phyloP scores from a whole-genome alignment of 2,113 vertebrate genomes.

The Mustelus asterias region DNA sequence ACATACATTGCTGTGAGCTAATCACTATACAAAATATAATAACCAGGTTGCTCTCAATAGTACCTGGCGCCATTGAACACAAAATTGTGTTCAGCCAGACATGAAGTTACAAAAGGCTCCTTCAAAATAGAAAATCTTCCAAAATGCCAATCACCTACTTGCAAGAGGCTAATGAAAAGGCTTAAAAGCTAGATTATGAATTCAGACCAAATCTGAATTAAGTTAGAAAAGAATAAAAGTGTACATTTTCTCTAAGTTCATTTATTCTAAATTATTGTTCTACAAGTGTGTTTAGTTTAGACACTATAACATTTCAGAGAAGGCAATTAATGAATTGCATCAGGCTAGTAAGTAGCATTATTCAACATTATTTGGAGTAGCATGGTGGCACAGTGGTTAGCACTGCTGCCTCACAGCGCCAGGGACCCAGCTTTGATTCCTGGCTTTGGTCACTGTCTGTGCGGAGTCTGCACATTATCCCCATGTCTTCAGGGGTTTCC shows the following conservation, averaged over 20 bases:
- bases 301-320: background rate
- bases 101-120: background rate
- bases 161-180: background rate
- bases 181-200: background rate
- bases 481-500: no score
- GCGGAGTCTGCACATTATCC: no score
- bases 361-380: background rate
- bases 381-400: no score
- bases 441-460: no score
- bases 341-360: background rate
- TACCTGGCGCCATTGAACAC: background rate
- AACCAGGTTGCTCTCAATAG: background rate
- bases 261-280: background rate
- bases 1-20: no score
- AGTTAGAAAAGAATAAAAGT: background rate
- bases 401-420: no score
- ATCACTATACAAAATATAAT: background rate
- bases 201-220: background rate
- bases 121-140: background rate
- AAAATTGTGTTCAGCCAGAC: background rate
- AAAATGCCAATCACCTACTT: background rate
- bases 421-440: no score
- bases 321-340: background rate
- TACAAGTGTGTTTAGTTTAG: background rate
- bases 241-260: background rate